These are phyloP conservation scores for Pangasianodon gigas DNA, from an alignment of 2,113 vertebrate genomes.

Conservation along the genomic window DNA sequence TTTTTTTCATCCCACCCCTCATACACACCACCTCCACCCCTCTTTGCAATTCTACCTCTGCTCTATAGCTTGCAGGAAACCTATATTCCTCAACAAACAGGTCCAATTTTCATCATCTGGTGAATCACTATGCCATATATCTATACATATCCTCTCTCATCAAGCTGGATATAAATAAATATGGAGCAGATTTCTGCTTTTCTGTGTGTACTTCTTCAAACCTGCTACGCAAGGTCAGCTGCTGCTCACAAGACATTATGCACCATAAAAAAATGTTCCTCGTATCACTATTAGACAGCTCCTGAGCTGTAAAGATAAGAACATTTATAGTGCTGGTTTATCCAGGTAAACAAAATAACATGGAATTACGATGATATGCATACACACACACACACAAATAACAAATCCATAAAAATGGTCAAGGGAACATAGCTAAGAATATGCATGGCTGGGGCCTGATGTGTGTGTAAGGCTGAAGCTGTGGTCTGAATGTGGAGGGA, in stretches of 20 bases:
- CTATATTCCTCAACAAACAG: not conserved
- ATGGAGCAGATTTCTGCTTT: conserved; percentile 44
- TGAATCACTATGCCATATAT: conserved; percentile 53
- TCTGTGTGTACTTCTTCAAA: conserved; percentile 25
- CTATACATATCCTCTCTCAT: conserved; percentile 60
- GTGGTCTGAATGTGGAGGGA: conserved; percentile 59
- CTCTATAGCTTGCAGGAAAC: not conserved
- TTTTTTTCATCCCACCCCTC: no score
- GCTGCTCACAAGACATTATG: conserved; percentile 58
- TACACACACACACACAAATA: conserved; percentile 20
- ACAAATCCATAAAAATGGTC: conserved; percentile 4
- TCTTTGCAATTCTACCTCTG: not conserved
- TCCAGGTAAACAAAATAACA: conserved; percentile 56
- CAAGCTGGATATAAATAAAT: conserved; percentile 58
- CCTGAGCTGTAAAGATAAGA: conserved; percentile 76
- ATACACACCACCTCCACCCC: not conserved
- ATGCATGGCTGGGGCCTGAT: conserved; percentile 9
- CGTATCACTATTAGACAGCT: conserved; percentile 65
- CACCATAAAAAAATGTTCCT: conserved; percentile 67
- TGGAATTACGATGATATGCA: conserved; percentile 58
- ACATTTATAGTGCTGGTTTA: conserved; percentile 55
- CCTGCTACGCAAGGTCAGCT: conserved; percentile 65
- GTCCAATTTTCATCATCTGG: conserved; percentile 63
- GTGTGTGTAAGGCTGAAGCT: conserved; percentile 48
- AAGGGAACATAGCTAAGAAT: conserved; percentile 26